phyloP scores from a whole-genome alignment of 2,888 invertebrate species.

The Hypolimnas misippus region DNA sequence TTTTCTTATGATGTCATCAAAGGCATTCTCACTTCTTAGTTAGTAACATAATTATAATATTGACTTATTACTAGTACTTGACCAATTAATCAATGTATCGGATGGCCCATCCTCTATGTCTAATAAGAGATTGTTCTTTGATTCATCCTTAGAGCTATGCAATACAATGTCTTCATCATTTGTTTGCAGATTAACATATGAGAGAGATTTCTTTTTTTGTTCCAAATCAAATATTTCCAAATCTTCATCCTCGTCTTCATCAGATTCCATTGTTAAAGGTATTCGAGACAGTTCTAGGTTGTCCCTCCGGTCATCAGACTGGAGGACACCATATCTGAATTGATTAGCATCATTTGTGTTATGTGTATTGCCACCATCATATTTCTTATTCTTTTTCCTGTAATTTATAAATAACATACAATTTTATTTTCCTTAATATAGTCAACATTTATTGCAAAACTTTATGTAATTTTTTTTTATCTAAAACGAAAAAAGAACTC shows the following conservation, averaged over 20 bases:
- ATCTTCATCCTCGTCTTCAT: slow-evolving; percentile 79
- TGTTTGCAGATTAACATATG: slow-evolving; percentile 72
- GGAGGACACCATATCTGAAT: slow-evolving; percentile 79
- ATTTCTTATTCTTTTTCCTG: slow-evolving; percentile 69
- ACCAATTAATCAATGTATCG: slow-evolving; percentile 75
- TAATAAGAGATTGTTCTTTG: slow-evolving; percentile 66
- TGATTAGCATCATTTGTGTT: slow-evolving; percentile 70
- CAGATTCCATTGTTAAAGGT: slow-evolving; percentile 78
- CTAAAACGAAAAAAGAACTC: no score
- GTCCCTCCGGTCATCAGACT: slow-evolving; percentile 73
- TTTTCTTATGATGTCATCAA: background rate
- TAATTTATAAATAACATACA: slow-evolving; percentile 46
- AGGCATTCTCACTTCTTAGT: background rate
- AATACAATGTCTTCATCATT: slow-evolving; percentile 72
- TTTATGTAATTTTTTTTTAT: no score
- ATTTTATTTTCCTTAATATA: background rate
- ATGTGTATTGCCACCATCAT: slow-evolving; percentile 60
- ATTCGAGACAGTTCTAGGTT: slow-evolving; percentile 74
- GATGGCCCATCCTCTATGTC: slow-evolving; percentile 73
- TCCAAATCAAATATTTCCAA: slow-evolving; percentile 79
- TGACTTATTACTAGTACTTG: slow-evolving; percentile 68
- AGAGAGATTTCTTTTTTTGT: slow-evolving; percentile 74
- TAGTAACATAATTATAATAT: slow-evolving; percentile 64
- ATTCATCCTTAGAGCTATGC: slow-evolving; percentile 51
- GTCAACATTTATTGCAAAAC: background rate